Evolutionary conservation across 2,113 vertebrate species (phyloP).

Genomic region (Sylvilagus bachmani): DNA sequence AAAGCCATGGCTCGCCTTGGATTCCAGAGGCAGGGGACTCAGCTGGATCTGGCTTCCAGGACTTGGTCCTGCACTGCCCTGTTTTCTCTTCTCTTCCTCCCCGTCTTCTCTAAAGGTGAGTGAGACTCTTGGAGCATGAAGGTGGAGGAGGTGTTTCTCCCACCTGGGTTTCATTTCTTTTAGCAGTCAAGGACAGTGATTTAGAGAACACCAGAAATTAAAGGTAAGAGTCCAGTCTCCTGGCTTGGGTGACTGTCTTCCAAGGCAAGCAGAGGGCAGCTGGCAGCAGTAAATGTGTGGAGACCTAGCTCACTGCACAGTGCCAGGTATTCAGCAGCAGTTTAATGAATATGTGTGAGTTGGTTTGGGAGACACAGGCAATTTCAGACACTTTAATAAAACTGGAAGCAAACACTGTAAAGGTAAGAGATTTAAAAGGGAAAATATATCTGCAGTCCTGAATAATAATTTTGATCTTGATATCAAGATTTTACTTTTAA

Average conservation of each 20-base stretch:
- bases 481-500: conserved; percentile 22
- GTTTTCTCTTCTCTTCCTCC: conserved; percentile 83
- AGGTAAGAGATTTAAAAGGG: conserved; percentile 28
- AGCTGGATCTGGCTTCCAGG: conserved; percentile 26
- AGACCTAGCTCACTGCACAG: neutral
- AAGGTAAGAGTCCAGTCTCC: neutral
- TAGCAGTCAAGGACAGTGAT: conserved; percentile 69
- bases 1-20: conserved; percentile 80
- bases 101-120: conserved; percentile 88
- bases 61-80: conserved; percentile 79
- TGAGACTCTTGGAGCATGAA: conserved; percentile 73
- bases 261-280: neutral
- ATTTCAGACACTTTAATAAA: conserved; percentile 23
- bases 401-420: conserved; percentile 11
- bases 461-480: neutral
- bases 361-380: neutral
- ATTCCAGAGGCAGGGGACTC: conserved; percentile 55
- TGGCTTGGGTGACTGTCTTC: neutral
- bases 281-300: neutral
- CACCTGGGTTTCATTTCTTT: conserved; percentile 72
- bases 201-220: conserved; percentile 59
- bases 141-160: conserved; percentile 76
- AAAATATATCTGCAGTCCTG: neutral
- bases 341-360: neutral
- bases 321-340: neutral